Evolutionary conservation across 37 sponge, comb jelly and placozoan genomes (phyloP).

Genomic region (Cliona cf. orientalis): DNA sequence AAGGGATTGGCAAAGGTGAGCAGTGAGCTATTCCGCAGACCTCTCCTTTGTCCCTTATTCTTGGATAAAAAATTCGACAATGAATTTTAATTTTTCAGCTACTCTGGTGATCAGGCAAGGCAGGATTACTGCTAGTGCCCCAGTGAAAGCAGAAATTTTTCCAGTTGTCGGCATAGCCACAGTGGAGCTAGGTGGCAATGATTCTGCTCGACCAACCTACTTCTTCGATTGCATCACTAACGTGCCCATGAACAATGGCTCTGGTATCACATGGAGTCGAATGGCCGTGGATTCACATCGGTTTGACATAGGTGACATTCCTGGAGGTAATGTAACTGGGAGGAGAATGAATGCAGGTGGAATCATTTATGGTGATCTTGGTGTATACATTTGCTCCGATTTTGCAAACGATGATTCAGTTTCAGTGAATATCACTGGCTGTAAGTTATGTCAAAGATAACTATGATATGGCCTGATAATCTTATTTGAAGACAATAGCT

Average conservation of each 20-base stretch:
- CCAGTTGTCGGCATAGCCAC: conserved; percentile 53
- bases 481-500: too few species aligned
- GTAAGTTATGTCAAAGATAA: too few species aligned
- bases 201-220: conserved; percentile 1
- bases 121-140: too few species aligned
- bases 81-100: too few species aligned
- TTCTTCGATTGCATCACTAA: conserved; percentile 51
- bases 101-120: too few species aligned
- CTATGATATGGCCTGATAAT: too few species aligned
- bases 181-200: conserved; percentile 11
- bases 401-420: background rate
- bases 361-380: conserved; percentile 1
- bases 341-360: background rate
- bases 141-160: too few species aligned
- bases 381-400: conserved; percentile 28
- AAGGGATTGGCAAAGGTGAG: too few species aligned
- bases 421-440: conserved; percentile 18
- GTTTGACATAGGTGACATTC: background rate
- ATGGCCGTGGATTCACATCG: background rate
- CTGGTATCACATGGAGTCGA: conserved; percentile 27
- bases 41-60: too few species aligned
- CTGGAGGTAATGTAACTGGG: background rate
- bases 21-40: too few species aligned
- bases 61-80: too few species aligned
- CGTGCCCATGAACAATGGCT: background rate